These are phyloP conservation scores for Megathymus violae DNA, from an alignment of 1,140 invertebrate species.

Conservation along the genomic window DNA sequence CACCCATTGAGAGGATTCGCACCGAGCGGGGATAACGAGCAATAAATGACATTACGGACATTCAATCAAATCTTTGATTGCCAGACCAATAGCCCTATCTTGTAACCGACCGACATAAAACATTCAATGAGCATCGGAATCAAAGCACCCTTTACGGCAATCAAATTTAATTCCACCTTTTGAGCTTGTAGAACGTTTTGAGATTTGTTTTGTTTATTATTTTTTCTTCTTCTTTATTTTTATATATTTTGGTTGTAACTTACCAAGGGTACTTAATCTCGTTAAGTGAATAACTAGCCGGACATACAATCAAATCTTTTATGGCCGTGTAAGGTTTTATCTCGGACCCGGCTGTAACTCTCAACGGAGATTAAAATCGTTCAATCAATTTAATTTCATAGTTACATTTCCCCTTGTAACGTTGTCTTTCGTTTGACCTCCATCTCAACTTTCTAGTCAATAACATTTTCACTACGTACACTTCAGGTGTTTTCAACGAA, in stretches of 20 bases:
- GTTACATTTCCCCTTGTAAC: not conserved
- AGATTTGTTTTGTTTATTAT: not conserved
- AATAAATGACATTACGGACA: slow-evolving; percentile 66
- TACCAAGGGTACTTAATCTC: not conserved
- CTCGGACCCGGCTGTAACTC: too few species aligned
- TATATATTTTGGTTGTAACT: not conserved
- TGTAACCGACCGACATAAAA: slow-evolving; percentile 45
- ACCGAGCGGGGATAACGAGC: slow-evolving; percentile 66
- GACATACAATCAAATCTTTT: too few species aligned
- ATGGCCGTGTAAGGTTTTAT: too few species aligned
- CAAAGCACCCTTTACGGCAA: slow-evolving; percentile 40
- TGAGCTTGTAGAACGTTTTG: not conserved
- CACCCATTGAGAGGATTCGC: slow-evolving; percentile 49
- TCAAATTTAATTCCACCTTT: slow-evolving; percentile 42
- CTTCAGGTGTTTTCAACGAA: too few species aligned
- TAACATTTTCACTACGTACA: too few species aligned
- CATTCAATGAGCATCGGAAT: slow-evolving; percentile 45
- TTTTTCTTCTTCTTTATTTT: not conserved
- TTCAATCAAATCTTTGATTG: slow-evolving; percentile 69
- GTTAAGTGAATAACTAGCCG: not conserved
- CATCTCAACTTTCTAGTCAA: too few species aligned
- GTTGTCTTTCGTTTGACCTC: not conserved
- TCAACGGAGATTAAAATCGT: too few species aligned
- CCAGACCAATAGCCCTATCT: slow-evolving; percentile 49
- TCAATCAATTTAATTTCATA: not conserved